Percentiles rank a stretch among this genome's conserved stretches.
These are phyloP conservation scores for Drosophila monieri DNA, from an alignment of 2,888 invertebrate genomes.

Conservation along the genomic window DNA sequence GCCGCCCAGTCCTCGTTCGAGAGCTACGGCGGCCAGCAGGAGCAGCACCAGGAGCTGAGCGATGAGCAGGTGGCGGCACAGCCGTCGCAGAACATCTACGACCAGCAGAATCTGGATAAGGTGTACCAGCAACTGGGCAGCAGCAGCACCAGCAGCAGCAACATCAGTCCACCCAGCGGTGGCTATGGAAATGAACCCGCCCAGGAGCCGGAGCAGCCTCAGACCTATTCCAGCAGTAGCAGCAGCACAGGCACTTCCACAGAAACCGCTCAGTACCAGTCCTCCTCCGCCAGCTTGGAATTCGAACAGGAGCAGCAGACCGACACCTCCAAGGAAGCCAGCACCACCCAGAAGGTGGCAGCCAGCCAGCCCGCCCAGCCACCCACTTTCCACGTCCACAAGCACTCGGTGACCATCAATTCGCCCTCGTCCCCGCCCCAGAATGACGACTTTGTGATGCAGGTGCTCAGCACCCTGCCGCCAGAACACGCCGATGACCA, in stretches of 20 bases:
- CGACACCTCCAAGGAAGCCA: slow-evolving; percentile 46
- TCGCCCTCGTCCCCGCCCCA: slow-evolving; percentile 78
- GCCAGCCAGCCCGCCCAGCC: slow-evolving; percentile 49
- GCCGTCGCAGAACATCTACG: slow-evolving; percentile 51
- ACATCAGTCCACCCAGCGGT: slow-evolving; percentile 48
- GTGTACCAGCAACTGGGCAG: slow-evolving; percentile 75
- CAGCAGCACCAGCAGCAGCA: slow-evolving; percentile 56
- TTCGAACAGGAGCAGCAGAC: slow-evolving; percentile 70
- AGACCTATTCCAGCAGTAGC: slow-evolving; percentile 40
- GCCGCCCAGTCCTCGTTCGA: slow-evolving; percentile 66
- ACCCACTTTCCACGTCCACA: slow-evolving; percentile 73
- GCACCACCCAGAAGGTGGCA: slow-evolving; percentile 20
- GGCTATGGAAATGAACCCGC: slow-evolving; percentile 33
- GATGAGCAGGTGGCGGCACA: slow-evolving; percentile 47
- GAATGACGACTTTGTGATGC: slow-evolving; percentile 81
- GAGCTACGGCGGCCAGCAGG: slow-evolving; percentile 57
- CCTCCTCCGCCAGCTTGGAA: slow-evolving; percentile 62
- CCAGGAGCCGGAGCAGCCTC: slow-evolving; percentile 10
- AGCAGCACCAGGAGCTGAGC: slow-evolving; percentile 55
- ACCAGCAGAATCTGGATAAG: slow-evolving; percentile 72
- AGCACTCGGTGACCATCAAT: slow-evolving; percentile 80
- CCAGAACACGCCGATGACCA: slow-evolving; percentile 61
- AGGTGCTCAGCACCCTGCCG: slow-evolving; percentile 76
- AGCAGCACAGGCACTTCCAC: slow-evolving; percentile 44
- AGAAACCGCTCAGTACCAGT: slow-evolving; percentile 53